Percentiles rank a stretch among this genome's conserved stretches.
phyloP scores from a whole-genome alignment of 1,140 invertebrate species.

The Sycophaga agraensis region DNA sequence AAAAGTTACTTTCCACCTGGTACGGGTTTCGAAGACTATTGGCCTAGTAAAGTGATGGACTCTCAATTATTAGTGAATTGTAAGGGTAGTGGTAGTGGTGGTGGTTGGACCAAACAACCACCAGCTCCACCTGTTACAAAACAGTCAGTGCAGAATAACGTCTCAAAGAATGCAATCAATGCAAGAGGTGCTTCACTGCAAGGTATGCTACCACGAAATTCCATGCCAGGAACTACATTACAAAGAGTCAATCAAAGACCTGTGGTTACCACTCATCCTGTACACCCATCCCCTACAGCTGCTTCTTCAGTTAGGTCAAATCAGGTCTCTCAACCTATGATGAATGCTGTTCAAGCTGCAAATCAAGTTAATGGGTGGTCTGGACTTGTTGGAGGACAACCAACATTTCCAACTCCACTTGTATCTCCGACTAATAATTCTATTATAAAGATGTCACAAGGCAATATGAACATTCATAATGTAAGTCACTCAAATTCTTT shows the following conservation, averaged over 20 bases:
- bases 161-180: constrained; percentile 42
- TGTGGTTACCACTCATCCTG: constrained; percentile 42
- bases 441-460: constrained; percentile 47
- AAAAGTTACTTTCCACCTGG: constrained; percentile 87
- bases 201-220: constrained; percentile 38
- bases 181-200: constrained; percentile 39
- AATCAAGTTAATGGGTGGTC: constrained; percentile 55
- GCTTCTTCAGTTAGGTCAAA: constrained; percentile 41
- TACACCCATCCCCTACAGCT: constrained; percentile 44
- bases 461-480: constrained; percentile 49
- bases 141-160: constrained; percentile 41
- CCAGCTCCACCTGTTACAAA: constrained; percentile 46
- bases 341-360: constrained; percentile 48
- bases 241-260: constrained; percentile 46
- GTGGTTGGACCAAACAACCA: constrained; percentile 66
- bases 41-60: constrained; percentile 83
- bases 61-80: constrained; percentile 70
- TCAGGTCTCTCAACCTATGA: constrained; percentile 45
- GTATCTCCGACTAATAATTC: constrained; percentile 48
- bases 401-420: constrained; percentile 50
- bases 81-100: constrained; percentile 60
- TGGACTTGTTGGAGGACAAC: constrained; percentile 56
- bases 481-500: constrained; percentile 38
- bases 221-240: constrained; percentile 30
- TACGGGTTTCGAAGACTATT: constrained; percentile 87